Evolutionary conservation across 2,888 invertebrate species (phyloP), one percentile per base, ranked within the genome.

Genomic region (Gasteruption jaculator): DNA sequence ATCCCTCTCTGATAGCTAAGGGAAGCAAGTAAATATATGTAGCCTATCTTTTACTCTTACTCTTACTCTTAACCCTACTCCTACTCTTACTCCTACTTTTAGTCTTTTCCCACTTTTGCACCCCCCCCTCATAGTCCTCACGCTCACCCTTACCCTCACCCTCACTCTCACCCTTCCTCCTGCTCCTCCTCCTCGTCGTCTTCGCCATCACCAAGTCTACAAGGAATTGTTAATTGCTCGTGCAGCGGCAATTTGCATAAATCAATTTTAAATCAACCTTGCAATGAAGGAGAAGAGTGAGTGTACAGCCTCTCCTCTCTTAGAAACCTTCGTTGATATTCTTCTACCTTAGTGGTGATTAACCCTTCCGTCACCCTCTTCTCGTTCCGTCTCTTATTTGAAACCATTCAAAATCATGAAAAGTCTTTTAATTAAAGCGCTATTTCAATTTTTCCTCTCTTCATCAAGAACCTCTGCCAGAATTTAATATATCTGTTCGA

Each of bases 141-240:
- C 26, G 45, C 46, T 50, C 46, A 46, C 48, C 41, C 24, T 45
- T 45, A 43, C 46, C 25, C 43, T 37, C 25, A n/a, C 15, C 25
- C 27, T 29, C n/a, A 30, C 11, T 37, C 12, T 27, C 12, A 14
- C 29, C 15, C 18, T 27, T 38, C 12, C 18, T 37, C 30, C 38
- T 31, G 39, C 33, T 43, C 39, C 44, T 25, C 20, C 11, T 19
- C 11, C 35, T 11, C 14, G 11, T 35, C 35, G 6, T 10, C 11
- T 11, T 11, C 30, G 30, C 15, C 20, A 30, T 14, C 16, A 19
- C 10, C 26, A 15, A 51, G 55, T 64, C 65, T 65, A 64, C 65
- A 67, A 68, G 66, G 66, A 69, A 69, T 68, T 66, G 68, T 67
- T 69, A 68, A 69, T 68, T 68, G 65, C 66, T 67, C 68, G 64